A percentile compares a stretch with the other conserved stretches of the same genome.
These are phyloP conservation scores for Apis florea DNA, from an alignment of 1,140 invertebrate species.

Conservation along the genomic window DNA sequence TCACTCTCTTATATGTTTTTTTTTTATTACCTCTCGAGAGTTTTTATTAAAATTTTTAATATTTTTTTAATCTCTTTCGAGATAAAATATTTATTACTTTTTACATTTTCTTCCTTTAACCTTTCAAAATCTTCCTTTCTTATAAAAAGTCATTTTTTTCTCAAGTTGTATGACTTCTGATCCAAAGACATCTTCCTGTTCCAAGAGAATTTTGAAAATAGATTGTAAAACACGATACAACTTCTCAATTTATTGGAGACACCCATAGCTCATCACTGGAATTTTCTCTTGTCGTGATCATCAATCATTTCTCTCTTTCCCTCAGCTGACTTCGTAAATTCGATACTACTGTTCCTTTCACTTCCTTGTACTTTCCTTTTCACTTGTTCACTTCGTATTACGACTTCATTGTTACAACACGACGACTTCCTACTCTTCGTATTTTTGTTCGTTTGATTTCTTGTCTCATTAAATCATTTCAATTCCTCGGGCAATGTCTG, in stretches of 20 bases:
- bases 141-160: not conserved
- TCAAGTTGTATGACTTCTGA: not conserved
- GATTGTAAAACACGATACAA: not conserved
- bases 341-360: constrained; percentile 25
- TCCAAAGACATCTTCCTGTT: not conserved
- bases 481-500: not conserved
- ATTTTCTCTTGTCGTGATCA: not conserved
- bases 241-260: not conserved
- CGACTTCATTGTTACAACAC: constrained; percentile 16
- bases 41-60: too few species aligned
- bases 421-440: not conserved
- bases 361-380: constrained; percentile 29
- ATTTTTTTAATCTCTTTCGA: too few species aligned
- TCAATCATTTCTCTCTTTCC: constrained; percentile 3
- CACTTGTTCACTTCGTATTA: not conserved
- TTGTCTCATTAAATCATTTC: not conserved
- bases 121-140: not conserved
- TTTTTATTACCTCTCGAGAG: too few species aligned
- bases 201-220: not conserved
- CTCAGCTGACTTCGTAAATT: not conserved
- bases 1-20: too few species aligned
- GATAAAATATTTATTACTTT: not conserved
- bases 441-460: not conserved
- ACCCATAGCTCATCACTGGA: not conserved
- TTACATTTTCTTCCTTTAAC: not conserved